Conservation (phyloP, 1,140 invertebrate species). For the Ooceraea biroi region DNA sequence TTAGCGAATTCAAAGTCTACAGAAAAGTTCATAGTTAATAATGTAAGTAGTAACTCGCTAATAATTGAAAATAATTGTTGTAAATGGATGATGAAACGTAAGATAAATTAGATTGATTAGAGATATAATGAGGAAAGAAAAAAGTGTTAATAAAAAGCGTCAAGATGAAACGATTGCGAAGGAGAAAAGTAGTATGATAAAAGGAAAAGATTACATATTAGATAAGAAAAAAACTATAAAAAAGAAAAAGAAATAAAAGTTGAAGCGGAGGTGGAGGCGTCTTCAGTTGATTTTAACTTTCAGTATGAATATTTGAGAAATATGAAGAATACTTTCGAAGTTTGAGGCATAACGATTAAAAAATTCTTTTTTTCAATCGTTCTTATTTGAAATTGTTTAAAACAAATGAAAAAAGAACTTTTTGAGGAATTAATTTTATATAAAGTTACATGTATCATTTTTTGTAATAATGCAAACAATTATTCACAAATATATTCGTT, state of each 20-base stretch:
- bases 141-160: not conserved
- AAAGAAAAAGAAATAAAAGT: slow-evolving; percentile 20
- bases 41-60: not conserved
- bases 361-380: not conserved
- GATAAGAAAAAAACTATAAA: slow-evolving; percentile 23
- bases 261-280: slow-evolving; percentile 15
- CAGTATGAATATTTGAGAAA: slow-evolving; percentile 29
- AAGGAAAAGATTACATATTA: slow-evolving; percentile 1
- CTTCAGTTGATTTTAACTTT: slow-evolving; percentile 47
- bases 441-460: no score
- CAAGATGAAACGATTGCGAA: slow-evolving; percentile 1
- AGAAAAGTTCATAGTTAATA: not conserved
- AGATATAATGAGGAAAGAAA: not conserved
- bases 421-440: no score
- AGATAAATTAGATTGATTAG: slow-evolving; percentile 12
- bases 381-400: slow-evolving; percentile 10
- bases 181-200: not conserved
- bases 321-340: slow-evolving; percentile 14
- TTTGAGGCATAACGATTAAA: slow-evolving; percentile 11
- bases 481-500: not conserved
- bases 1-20: not conserved
- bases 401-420: not conserved
- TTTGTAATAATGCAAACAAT: slow-evolving; percentile 6
- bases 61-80: not conserved
- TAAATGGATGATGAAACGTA: not conserved